phyloP scores from a whole-genome alignment of 1,140 invertebrate species.

The Manduca sexta region DNA sequence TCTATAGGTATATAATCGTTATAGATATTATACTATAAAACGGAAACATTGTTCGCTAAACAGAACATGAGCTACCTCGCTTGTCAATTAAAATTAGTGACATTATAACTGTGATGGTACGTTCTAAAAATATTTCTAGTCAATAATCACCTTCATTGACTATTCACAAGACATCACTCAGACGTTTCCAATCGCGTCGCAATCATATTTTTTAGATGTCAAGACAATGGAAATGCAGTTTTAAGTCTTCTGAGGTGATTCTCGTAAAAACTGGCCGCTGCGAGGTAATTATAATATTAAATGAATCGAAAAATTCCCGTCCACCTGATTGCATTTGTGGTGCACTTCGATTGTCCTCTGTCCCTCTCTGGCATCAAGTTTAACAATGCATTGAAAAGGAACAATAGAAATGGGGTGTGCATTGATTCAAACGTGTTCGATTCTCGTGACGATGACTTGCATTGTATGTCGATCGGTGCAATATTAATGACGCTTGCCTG shows the following conservation, averaged over 20 bases:
- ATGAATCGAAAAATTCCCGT: neutral
- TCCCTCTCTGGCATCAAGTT: conserved; percentile 12
- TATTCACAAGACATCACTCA: too few species aligned
- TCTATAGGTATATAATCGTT: too few species aligned
- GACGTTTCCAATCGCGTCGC: too few species aligned
- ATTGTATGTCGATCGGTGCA: neutral
- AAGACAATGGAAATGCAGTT: too few species aligned
- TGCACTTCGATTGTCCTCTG: conserved; percentile 9
- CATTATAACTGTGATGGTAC: too few species aligned
- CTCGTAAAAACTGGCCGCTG: too few species aligned
- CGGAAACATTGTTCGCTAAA: neutral
- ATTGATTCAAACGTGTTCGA: conserved; percentile 15
- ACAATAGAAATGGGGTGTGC: conserved; percentile 21
- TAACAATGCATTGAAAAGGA: conserved; percentile 6
- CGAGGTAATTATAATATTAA: too few species aligned
- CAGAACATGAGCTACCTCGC: conserved; percentile 5
- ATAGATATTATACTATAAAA: neutral
- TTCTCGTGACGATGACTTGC: conserved; percentile 9
- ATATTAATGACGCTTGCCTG: too few species aligned
- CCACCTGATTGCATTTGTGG: conserved; percentile 16
- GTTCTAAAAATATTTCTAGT: too few species aligned
- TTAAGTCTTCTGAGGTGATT: too few species aligned
- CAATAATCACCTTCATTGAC: too few species aligned
- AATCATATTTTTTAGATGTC: too few species aligned
- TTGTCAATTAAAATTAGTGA: conserved; percentile 10